phyloP scores from a whole-genome alignment of 1,140 invertebrate genomes.

The Diabrotica undecimpunctata region DNA sequence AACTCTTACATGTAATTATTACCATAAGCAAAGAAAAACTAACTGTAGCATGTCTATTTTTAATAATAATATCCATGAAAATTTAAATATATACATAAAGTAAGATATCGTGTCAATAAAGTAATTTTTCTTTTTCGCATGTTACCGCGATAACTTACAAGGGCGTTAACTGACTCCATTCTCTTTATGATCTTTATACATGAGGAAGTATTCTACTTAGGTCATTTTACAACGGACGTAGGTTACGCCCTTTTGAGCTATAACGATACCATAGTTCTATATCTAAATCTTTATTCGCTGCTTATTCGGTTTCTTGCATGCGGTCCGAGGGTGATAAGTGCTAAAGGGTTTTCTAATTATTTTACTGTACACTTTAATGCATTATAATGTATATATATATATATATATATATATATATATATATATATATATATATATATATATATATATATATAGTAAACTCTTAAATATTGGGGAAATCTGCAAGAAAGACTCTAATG shows the following conservation, averaged over 20 bases:
- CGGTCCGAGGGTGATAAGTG: background rate
- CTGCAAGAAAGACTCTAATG: too few relatives aligned
- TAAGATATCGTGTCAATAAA: background rate
- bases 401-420: too few relatives aligned
- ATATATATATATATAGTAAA: too few relatives aligned
- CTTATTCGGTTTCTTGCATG: background rate
- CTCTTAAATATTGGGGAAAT: too few relatives aligned
- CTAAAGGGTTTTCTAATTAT: background rate
- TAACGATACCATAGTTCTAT: background rate
- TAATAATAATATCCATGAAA: too few relatives aligned
- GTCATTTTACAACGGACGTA: background rate
- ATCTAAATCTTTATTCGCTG: background rate
- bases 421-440: too few relatives aligned
- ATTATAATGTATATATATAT: too few relatives aligned
- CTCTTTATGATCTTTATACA: background rate
- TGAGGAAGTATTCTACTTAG: background rate
- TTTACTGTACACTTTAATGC: too few relatives aligned
- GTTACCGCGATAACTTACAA: background rate
- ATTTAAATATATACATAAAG: background rate
- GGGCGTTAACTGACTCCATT: background rate
- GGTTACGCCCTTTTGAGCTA: background rate
- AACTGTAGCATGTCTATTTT: too few relatives aligned
- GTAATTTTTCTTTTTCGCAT: background rate
- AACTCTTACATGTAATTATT: too few relatives aligned
- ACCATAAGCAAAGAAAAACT: too few relatives aligned